These are phyloP conservation scores for Helostoma temminkii DNA, from an alignment of 2,797 vertebrate species.

Conservation along the genomic window DNA sequence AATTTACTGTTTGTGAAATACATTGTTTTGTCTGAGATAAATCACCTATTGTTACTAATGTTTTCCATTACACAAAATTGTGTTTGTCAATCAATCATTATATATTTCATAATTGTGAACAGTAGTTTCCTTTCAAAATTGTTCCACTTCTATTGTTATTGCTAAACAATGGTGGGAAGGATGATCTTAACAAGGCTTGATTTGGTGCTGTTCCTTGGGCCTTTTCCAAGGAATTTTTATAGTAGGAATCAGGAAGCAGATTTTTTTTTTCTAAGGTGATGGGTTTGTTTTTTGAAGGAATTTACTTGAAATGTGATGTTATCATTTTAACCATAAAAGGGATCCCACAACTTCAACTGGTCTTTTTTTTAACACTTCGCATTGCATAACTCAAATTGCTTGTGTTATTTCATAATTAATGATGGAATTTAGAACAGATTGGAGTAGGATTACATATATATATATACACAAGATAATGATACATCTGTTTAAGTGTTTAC, in stretches of 20 bases:
- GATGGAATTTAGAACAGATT: background rate
- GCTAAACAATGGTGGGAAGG: too few species aligned
- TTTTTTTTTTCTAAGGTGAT: too few species aligned
- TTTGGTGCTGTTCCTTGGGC: too few species aligned
- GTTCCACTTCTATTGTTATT: background rate
- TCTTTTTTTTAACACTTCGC: background rate
- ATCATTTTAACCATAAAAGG: conserved; percentile 40
- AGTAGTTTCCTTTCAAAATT: background rate
- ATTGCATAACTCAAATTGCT: background rate
- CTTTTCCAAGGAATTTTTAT: too few species aligned
- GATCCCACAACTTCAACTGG: fast-evolving
- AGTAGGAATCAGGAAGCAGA: too few species aligned
- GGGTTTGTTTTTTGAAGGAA: too few species aligned
- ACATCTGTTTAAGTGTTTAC: background rate
- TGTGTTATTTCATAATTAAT: background rate
- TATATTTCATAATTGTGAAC: background rate
- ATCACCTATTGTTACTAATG: background rate
- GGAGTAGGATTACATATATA: background rate
- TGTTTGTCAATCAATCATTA: background rate
- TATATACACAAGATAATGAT: background rate
- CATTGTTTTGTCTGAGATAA: background rate
- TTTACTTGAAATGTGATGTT: background rate
- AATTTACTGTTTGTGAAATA: background rate
- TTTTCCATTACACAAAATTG: background rate
- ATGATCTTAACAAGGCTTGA: too few species aligned